Evolutionary conservation across 2,888 invertebrate genomes (phyloP).

Genomic region (Lycaena phlaeas): DNA sequence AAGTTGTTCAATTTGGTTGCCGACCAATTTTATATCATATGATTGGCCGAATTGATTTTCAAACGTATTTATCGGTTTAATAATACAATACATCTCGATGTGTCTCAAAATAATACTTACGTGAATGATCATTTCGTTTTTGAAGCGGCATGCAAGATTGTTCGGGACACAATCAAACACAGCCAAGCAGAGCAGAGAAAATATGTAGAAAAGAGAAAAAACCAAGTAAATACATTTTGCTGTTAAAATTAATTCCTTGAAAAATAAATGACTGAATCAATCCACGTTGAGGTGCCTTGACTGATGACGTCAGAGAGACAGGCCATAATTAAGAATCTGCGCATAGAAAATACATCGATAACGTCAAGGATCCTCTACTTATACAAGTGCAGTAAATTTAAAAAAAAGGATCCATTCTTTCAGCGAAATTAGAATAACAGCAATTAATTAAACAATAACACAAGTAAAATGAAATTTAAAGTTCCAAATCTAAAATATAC

Average conservation of each 20-base stretch:
- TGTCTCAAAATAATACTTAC: slow-evolving; percentile 80
- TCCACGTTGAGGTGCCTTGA: slow-evolving; percentile 65
- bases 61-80: slow-evolving; percentile 25
- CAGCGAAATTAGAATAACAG: slow-evolving; percentile 32
- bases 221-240: slow-evolving; percentile 80
- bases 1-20: slow-evolving; percentile 22
- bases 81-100: slow-evolving; percentile 46
- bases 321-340: not conserved
- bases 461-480: slow-evolving; percentile 8
- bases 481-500: not conserved
- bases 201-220: slow-evolving; percentile 83
- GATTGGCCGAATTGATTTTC: slow-evolving; percentile 15
- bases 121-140: slow-evolving; percentile 80
- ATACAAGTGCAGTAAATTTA: slow-evolving; percentile 67
- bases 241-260: slow-evolving; percentile 65
- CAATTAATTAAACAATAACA: slow-evolving; percentile 12
- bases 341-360: not conserved
- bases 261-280: slow-evolving; percentile 66
- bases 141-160: slow-evolving; percentile 85
- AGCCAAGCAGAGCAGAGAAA: slow-evolving; percentile 89
- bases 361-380: slow-evolving; percentile 55
- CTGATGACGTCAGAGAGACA: slow-evolving; percentile 24
- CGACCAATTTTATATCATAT: slow-evolving; percentile 19
- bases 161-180: slow-evolving; percentile 87
- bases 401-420: slow-evolving; percentile 49